Evolutionary conservation across 2,797 vertebrate genomes (phyloP).

Genomic region (Tadarida brasiliensis): DNA sequence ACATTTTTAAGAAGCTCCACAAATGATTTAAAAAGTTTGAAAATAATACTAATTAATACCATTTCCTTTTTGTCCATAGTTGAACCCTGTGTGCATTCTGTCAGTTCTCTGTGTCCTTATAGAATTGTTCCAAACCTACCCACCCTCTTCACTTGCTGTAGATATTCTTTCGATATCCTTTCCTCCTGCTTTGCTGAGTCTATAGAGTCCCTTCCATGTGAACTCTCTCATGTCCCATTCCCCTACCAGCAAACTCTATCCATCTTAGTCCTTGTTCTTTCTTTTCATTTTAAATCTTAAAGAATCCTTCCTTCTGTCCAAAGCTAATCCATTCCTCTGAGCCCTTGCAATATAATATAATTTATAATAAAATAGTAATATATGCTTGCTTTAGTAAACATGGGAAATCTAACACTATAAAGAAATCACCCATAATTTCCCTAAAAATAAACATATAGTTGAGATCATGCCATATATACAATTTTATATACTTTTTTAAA

Average conservation of each 20-base stretch:
- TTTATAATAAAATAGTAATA: neutral
- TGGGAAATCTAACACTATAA: neutral
- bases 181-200: neutral
- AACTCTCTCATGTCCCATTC: neutral
- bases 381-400: neutral
- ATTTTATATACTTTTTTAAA: neutral
- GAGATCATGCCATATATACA: neutral
- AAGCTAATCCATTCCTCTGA: neutral
- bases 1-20: neutral
- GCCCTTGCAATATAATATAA: slow-evolving; percentile 11
- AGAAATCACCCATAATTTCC: slow-evolving; percentile 19
- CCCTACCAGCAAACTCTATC: neutral
- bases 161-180: neutral
- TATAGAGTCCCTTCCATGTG: neutral
- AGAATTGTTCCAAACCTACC: neutral
- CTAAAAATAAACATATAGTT: neutral
- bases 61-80: neutral
- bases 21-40: neutral
- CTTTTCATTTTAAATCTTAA: slow-evolving; percentile 13
- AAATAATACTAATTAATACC: neutral
- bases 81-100: neutral
- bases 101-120: neutral
- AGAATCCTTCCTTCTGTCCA: neutral
- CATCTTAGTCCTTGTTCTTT: neutral
- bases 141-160: neutral